Evolutionary conservation across 2,888 invertebrate genomes (phyloP).

Genomic region (Drosophila suboccidentalis): DNA sequence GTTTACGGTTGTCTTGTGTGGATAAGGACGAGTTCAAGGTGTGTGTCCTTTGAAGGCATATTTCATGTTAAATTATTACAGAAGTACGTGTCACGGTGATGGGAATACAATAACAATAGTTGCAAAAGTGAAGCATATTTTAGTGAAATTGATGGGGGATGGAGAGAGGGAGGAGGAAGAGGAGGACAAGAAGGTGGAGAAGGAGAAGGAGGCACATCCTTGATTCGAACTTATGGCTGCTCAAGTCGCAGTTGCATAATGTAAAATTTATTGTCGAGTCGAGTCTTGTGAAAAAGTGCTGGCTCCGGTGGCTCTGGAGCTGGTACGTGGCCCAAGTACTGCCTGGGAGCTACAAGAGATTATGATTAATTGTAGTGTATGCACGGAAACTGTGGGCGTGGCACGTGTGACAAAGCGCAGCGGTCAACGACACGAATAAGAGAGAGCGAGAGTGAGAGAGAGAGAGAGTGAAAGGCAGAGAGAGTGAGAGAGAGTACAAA

Average conservation of each 20-base stretch:
- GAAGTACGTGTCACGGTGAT: slow-evolving; percentile 64
- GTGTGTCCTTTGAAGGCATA: slow-evolving; percentile 51
- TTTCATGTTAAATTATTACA: slow-evolving; percentile 73
- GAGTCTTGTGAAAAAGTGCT: slow-evolving; percentile 66
- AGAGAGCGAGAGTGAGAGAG: slow-evolving; percentile 2
- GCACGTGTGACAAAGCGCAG: slow-evolving; percentile 73
- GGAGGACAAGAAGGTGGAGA: background rate
- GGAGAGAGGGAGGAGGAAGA: background rate
- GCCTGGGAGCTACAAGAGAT: slow-evolving; percentile 69
- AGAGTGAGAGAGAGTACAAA: background rate
- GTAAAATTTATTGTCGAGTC: slow-evolving; percentile 74
- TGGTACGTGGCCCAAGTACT: slow-evolving; percentile 67
- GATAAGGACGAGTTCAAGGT: slow-evolving; percentile 13
- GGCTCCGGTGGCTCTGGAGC: slow-evolving; percentile 11
- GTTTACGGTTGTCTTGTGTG: slow-evolving; percentile 5
- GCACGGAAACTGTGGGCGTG: slow-evolving; percentile 57
- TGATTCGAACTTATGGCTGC: slow-evolving; percentile 76
- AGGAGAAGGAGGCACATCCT: slow-evolving; percentile 19
- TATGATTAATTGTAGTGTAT: slow-evolving; percentile 74
- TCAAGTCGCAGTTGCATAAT: slow-evolving; percentile 67
- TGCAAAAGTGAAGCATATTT: slow-evolving; percentile 71
- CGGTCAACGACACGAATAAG: slow-evolving; percentile 68
- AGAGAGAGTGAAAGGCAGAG: background rate
- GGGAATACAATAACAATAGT: slow-evolving; percentile 65
- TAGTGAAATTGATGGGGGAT: slow-evolving; percentile 7